A percentile compares a stretch with the other conserved stretches of the same genome.
Conservation (phyloP, 2,113 vertebrate genomes). For the Condylura cristata region DNA sequence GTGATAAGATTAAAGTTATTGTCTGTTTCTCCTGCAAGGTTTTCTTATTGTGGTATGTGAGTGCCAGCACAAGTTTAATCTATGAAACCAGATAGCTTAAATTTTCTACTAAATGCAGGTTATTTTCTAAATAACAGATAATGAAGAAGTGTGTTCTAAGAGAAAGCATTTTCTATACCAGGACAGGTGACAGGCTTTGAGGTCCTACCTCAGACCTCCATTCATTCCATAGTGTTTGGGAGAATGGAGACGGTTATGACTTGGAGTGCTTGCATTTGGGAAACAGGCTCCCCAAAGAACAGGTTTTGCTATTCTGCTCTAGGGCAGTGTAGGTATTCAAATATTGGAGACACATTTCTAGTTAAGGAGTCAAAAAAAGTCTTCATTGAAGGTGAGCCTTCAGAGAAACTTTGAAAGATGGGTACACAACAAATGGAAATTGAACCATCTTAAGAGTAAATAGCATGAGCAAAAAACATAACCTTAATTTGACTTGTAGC, state of each 20-base stretch:
- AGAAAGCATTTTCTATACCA: background rate
- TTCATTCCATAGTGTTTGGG: background rate
- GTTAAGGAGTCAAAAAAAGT: background rate
- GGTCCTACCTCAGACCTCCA: background rate
- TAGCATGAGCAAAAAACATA: background rate
- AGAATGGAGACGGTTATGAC: background rate
- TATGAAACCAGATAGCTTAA: background rate
- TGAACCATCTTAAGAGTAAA: background rate
- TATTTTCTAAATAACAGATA: background rate
- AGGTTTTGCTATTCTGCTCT: background rate
- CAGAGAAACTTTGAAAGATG: background rate
- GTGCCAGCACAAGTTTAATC: background rate
- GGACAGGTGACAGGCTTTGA: background rate
- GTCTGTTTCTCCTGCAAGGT: background rate
- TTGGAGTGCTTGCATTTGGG: no score
- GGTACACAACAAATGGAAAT: background rate
- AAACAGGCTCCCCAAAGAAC: background rate
- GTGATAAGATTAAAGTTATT: background rate
- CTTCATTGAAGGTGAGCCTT: background rate
- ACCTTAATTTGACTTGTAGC: background rate
- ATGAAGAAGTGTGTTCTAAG: background rate
- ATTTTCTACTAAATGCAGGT: background rate
- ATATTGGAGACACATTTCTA: background rate
- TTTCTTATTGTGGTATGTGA: background rate
- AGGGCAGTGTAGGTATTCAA: background rate